Evolutionary conservation across 2,797 vertebrate species (phyloP), one percentile per base, ranked within the genome.

Genomic region (Gouania willdenowi): DNA sequence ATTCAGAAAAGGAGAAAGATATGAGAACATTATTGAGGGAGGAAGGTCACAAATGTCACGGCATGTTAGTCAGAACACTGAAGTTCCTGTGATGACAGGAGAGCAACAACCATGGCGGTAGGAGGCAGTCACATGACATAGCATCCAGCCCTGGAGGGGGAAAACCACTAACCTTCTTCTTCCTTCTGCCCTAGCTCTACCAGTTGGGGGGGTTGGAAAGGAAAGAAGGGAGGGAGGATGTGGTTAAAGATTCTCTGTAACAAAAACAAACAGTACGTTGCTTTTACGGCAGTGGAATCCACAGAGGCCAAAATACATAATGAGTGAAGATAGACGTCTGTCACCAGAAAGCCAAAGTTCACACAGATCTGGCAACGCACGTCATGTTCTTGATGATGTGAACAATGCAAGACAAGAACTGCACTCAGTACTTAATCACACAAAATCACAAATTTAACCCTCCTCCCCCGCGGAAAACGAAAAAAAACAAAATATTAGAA

Each of bases 21-120:
- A 19, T 14, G n/a, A 32, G 28, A 36, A 17, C 3, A 19, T 31
- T 51, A 46, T 52, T 44, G 60, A 58, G 44, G 62, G 46, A 31
- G 53, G 59, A 60, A 48, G 70, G 74, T 71, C 64, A 46, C 13
- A 17, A 58, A 62, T 78, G 80, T 81, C 77, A 47, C 15, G 36
- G 40, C 71, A 42, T 30, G 61, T 84, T 76, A 78, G 71, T 66
- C 66, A 65, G 35, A 64, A 64, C 24, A 57, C 41, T 30, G 46
- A 70, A 26, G 58, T 64, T 71, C 40, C 64, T 18, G 21, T 62
- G 61, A 67, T 73, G 74, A 81, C 74, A 73, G 54, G 59, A 59
- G 47, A 44, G 57, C 37, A 66, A 58, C 13, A 3, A n/a, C 31
- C 24, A 49, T 23, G 57, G 61, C 59, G 66, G 65, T 66, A 59